These are phyloP conservation scores for Oncorhynchus gorbuscha DNA, from an alignment of 2,113 vertebrate species.

Conservation along the genomic window DNA sequence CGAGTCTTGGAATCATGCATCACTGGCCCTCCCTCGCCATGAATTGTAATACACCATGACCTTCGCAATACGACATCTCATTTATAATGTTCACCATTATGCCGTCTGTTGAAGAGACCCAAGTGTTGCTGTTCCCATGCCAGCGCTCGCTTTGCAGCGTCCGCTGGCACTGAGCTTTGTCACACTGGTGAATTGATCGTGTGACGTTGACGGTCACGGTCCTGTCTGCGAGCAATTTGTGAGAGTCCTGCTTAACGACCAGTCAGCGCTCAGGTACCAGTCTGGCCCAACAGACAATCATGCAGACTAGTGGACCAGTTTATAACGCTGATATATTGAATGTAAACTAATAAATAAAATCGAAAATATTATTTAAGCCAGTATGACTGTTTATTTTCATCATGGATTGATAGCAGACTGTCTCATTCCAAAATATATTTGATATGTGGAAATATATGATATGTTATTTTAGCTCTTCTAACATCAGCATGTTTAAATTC, in stretches of 20 bases:
- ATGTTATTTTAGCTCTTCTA: background rate
- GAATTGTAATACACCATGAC: constrained; percentile 44
- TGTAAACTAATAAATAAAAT: background rate
- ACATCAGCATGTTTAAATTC: no score
- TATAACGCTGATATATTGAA: background rate
- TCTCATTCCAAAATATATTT: background rate
- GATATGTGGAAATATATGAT: background rate
- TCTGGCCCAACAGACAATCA: background rate
- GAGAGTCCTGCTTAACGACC: constrained; percentile 29
- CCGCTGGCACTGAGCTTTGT: constrained; percentile 41
- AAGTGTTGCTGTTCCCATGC: constrained; percentile 65
- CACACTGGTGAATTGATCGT: constrained; percentile 49
- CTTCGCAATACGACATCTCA: constrained; percentile 44
- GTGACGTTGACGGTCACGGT: constrained; percentile 57
- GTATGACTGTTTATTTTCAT: background rate
- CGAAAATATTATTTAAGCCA: background rate
- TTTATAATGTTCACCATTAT: constrained; percentile 53
- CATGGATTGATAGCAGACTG: background rate
- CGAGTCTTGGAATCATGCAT: constrained; percentile 12
- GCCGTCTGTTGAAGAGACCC: constrained; percentile 44
- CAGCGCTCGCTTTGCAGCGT: constrained; percentile 44
- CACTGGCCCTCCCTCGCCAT: constrained; percentile 10
- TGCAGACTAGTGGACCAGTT: background rate
- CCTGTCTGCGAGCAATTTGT: constrained; percentile 35
- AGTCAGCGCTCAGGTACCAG: constrained; percentile 43